phyloP scores from a whole-genome alignment of 2,888 invertebrate genomes.

The Dusona sp. region DNA sequence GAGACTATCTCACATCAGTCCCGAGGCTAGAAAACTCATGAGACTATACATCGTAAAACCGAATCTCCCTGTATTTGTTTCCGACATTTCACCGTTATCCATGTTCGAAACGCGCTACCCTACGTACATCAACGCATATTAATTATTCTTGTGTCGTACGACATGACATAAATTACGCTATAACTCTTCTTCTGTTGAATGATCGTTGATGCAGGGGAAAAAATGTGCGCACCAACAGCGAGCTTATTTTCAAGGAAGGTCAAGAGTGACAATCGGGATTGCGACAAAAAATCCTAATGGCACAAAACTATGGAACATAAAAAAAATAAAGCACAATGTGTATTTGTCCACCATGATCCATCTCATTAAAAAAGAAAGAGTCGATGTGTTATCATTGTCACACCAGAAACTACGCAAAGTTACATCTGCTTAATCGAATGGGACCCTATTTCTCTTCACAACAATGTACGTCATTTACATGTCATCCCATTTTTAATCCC shows the following conservation, averaged over 20 bases:
- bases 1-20: slow-evolving; percentile 5
- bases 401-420: background rate
- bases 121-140: background rate
- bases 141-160: background rate
- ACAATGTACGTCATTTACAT: slow-evolving; percentile 7
- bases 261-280: background rate
- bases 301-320: background rate
- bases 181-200: slow-evolving; percentile 14
- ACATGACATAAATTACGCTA: background rate
- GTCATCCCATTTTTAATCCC: slow-evolving; percentile 35
- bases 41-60: slow-evolving; percentile 40
- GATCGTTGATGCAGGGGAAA: background rate
- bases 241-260: background rate
- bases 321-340: background rate
- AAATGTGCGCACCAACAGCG: background rate
- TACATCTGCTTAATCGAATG: background rate
- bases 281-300: background rate
- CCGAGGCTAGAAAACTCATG: slow-evolving; percentile 18
- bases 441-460: background rate
- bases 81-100: background rate
- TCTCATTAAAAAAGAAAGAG: background rate
- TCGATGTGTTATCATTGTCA: background rate
- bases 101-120: too few species aligned
- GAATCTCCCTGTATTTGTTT: slow-evolving; percentile 1
- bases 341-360: background rate